phyloP scores from a whole-genome alignment of 2,888 invertebrate genomes.

The Chaitophorus viminalis region DNA sequence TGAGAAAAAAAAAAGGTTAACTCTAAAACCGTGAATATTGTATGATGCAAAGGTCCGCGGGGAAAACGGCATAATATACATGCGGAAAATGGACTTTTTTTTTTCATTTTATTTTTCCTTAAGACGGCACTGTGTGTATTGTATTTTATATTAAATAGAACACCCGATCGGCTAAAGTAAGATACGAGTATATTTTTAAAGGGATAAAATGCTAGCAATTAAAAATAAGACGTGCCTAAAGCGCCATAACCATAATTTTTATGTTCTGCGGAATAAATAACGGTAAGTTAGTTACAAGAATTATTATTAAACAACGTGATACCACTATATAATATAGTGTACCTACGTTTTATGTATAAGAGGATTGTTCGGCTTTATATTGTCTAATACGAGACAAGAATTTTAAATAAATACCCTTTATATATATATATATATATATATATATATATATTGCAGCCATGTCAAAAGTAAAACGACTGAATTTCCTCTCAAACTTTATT shows the following conservation, averaged over 20 bases:
- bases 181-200: not conserved
- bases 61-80: not conserved
- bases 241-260: constrained; percentile 8
- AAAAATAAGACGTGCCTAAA: not conserved
- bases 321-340: not conserved
- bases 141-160: too few species aligned
- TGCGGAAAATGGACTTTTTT: not conserved
- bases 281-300: not conserved
- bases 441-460: too few species aligned
- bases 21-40: not conserved
- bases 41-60: not conserved
- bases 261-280: not conserved
- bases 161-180: not conserved
- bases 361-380: not conserved
- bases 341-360: too few species aligned
- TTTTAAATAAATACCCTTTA: not conserved
- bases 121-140: not conserved
- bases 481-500: constrained; percentile 32
- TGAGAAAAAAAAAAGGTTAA: not conserved
- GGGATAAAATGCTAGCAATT: constrained; percentile 1
- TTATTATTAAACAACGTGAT: constrained; percentile 16
- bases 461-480: constrained; percentile 18
- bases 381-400: constrained; percentile 24
- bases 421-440: too few species aligned
- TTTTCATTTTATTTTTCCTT: not conserved